A percentile compares a stretch with the other conserved stretches of the same genome.
Conservation (phyloP, 2,113 vertebrate species). For the Thryonomys swinderianus region DNA sequence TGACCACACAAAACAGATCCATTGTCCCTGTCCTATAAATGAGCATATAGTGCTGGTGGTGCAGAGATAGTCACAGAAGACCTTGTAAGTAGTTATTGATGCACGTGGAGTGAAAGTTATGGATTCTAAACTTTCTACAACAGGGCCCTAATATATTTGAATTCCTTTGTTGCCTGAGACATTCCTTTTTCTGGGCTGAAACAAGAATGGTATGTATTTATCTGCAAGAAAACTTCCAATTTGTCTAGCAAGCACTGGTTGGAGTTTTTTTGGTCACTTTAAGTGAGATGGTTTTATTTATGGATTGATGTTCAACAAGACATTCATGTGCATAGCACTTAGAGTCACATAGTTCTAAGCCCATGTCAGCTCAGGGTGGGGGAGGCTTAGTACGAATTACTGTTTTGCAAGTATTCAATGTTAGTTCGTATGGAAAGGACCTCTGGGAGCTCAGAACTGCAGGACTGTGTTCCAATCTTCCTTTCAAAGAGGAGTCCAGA, state of each 20-base stretch:
- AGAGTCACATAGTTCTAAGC: background rate
- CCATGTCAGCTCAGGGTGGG: too few species aligned
- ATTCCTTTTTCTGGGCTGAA: slow-evolving; percentile 29
- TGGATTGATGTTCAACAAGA: background rate
- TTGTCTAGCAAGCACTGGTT: background rate
- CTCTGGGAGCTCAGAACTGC: rapidly evolving
- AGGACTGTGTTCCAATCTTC: background rate
- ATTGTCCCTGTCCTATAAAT: background rate
- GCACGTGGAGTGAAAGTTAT: background rate
- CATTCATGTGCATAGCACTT: too few species aligned
- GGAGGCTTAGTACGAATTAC: background rate
- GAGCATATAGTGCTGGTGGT: rapidly evolving
- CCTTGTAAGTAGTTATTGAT: background rate
- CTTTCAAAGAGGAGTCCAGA: background rate
- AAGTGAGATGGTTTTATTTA: background rate
- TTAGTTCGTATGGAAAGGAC: background rate
- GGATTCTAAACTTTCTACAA: background rate
- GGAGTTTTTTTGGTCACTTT: background rate
- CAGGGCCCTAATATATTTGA: background rate
- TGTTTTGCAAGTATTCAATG: background rate
- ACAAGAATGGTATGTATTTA: slow-evolving; percentile 13
- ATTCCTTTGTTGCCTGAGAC: background rate
- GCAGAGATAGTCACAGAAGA: background rate
- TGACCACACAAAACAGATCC: background rate
- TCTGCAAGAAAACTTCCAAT: slow-evolving; percentile 53